Conservation (phyloP, 37 sponge, comb jelly and placozoan genomes). For the Chondrilla cf. caribensis region DNA sequence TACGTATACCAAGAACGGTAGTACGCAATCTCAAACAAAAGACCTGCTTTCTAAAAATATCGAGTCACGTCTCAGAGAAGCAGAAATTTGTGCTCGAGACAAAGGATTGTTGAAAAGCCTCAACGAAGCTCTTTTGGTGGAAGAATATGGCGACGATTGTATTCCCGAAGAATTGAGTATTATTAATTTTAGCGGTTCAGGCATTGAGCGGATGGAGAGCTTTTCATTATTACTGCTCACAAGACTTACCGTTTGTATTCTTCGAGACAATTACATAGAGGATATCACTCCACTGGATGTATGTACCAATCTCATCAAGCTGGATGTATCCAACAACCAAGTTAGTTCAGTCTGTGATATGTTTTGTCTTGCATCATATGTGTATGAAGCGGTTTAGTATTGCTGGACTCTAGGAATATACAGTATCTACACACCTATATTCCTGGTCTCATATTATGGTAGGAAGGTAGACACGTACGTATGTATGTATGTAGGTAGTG, state of each 20-base stretch:
- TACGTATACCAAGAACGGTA: too few species aligned
- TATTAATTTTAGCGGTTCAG: neutral
- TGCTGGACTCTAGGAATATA: too few species aligned
- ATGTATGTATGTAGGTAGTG: too few species aligned
- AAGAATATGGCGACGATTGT: neutral
- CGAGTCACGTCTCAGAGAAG: conserved; percentile 27
- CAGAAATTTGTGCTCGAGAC: conserved; percentile 26
- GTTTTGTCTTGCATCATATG: too few species aligned
- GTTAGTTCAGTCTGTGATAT: conserved; percentile 41
- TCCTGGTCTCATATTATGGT: too few species aligned
- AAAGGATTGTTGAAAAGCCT: conserved; percentile 48
- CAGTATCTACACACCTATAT: too few species aligned
- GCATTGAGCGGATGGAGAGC: conserved; percentile 44
- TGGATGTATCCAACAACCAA: conserved; percentile 81
- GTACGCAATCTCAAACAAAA: too few species aligned
- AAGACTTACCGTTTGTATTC: conserved; percentile 53
- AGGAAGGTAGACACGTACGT: too few species aligned
- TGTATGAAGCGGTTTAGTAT: too few species aligned
- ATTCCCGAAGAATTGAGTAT: neutral
- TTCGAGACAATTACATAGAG: conserved; percentile 47
- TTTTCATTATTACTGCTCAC: conserved; percentile 38
- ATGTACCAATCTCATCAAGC: conserved; percentile 67
- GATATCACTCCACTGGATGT: conserved; percentile 63
- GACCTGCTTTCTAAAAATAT: neutral
- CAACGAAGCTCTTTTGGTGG: neutral